Percentiles rank a stretch among this genome's conserved stretches.
These are phyloP conservation scores for Falco novaeseelandiae DNA, from an alignment of 2,797 vertebrate species.

Conservation along the genomic window DNA sequence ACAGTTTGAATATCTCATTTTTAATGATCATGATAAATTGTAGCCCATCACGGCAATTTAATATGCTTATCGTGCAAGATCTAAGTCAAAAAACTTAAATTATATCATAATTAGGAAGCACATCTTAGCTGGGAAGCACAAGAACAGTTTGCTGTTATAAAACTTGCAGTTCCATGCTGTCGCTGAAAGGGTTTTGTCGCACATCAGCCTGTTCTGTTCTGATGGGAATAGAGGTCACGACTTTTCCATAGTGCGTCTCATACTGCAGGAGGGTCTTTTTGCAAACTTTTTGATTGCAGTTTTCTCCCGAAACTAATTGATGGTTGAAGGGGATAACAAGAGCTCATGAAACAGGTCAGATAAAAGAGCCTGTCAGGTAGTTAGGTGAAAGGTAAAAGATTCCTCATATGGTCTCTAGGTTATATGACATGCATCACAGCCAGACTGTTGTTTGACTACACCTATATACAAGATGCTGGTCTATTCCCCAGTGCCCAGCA, in stretches of 20 bases:
- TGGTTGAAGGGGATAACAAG: background rate
- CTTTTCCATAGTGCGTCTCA: background rate
- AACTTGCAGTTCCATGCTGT: background rate
- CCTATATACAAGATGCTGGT: accelerated
- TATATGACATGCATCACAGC: background rate
- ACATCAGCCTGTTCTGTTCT: background rate
- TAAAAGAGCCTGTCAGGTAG: background rate
- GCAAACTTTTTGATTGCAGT: background rate
- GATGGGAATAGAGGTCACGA: background rate
- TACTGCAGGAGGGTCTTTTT: background rate
- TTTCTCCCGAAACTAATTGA: background rate
- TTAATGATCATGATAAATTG: constrained; percentile 63
- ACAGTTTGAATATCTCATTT: constrained; percentile 46
- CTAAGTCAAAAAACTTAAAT: constrained; percentile 38
- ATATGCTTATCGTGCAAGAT: constrained; percentile 60
- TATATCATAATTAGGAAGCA: constrained; percentile 45
- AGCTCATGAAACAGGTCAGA: background rate
- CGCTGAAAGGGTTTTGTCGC: background rate
- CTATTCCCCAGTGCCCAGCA: background rate
- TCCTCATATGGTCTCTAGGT: background rate
- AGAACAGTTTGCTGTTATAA: background rate
- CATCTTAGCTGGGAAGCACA: background rate
- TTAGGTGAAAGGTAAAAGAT: background rate
- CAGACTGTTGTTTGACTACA: background rate
- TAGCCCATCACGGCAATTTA: constrained; percentile 47